A percentile compares a stretch with the other conserved stretches of the same genome.
Conservation (phyloP, 2,888 invertebrate species). For the Coenonympha arcania region DNA sequence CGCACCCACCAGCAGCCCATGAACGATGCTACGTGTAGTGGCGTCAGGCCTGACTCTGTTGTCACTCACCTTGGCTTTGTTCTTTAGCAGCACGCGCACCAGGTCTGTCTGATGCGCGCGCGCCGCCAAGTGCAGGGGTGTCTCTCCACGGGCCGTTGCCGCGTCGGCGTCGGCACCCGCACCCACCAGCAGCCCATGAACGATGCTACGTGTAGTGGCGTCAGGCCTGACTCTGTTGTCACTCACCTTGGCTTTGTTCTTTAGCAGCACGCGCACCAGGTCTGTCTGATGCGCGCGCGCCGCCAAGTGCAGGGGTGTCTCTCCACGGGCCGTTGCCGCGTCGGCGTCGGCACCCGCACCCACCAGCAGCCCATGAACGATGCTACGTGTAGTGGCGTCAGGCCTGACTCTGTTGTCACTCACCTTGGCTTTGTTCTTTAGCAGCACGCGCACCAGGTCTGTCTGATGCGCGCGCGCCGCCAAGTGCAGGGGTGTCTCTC, state of each 20-base stretch:
- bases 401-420: not conserved
- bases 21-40: conserved; percentile 77
- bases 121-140: conserved; percentile 96
- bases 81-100: conserved; percentile 93
- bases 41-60: not conserved
- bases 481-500: conserved; percentile 96
- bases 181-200: conserved; percentile 99
- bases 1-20: conserved; percentile 97
- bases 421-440: conserved; percentile 93
- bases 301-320: conserved; percentile 96
- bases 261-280: conserved; percentile 92
- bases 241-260: conserved; percentile 89
- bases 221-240: not conserved
- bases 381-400: conserved; percentile 96
- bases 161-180: conserved; percentile 91
- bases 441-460: conserved; percentile 94
- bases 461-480: conserved; percentile 98
- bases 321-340: conserved; percentile 95
- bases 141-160: conserved; percentile 96
- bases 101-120: conserved; percentile 98
- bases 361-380: conserved; percentile 98
- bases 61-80: conserved; percentile 84
- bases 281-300: conserved; percentile 98
- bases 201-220: conserved; percentile 78
- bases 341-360: conserved; percentile 80